A percentile compares a stretch with the other conserved stretches of the same genome.
Conservation (phyloP, 2,888 invertebrate genomes). For the Acanthoscelides obtectus region DNA sequence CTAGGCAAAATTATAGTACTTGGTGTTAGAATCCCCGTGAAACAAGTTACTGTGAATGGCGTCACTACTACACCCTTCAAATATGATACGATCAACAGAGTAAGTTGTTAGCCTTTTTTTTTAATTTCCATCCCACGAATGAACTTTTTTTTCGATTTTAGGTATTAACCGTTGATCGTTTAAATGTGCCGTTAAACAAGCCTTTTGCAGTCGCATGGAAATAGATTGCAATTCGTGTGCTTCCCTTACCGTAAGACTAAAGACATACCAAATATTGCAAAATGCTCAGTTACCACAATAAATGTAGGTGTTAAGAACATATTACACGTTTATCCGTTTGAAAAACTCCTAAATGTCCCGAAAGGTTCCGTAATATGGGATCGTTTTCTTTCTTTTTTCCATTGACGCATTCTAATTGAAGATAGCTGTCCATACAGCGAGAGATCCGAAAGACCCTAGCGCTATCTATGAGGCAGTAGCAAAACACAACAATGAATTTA, state of each 20-base stretch:
- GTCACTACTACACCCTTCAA: slow-evolving; percentile 35
- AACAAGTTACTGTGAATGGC: slow-evolving; percentile 40
- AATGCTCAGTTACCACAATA: neutral
- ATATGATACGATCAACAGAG: slow-evolving; percentile 42
- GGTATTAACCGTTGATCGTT: slow-evolving; percentile 38
- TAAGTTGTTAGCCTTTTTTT: slow-evolving; percentile 22
- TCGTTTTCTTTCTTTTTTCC: too few relatives aligned
- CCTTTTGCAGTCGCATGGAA: slow-evolving; percentile 39
- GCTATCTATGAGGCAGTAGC: too few relatives aligned
- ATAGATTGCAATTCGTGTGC: slow-evolving; percentile 25
- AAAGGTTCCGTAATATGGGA: too few relatives aligned
- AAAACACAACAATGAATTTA: too few relatives aligned
- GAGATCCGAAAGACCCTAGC: too few relatives aligned
- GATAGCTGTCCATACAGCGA: too few relatives aligned
- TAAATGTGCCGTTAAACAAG: slow-evolving; percentile 37
- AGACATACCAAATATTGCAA: neutral
- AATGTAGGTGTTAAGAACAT: neutral
- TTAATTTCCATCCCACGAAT: neutral
- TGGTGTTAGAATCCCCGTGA: slow-evolving; percentile 37
- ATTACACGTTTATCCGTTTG: too few relatives aligned
- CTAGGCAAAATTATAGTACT: slow-evolving; percentile 39
- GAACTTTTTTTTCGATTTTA: slow-evolving; percentile 32
- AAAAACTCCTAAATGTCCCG: too few relatives aligned
- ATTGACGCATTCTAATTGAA: too few relatives aligned
- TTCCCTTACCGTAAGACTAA: neutral